phyloP scores from a whole-genome alignment of 2,888 invertebrate genomes.

The Tinea semifulvella region DNA sequence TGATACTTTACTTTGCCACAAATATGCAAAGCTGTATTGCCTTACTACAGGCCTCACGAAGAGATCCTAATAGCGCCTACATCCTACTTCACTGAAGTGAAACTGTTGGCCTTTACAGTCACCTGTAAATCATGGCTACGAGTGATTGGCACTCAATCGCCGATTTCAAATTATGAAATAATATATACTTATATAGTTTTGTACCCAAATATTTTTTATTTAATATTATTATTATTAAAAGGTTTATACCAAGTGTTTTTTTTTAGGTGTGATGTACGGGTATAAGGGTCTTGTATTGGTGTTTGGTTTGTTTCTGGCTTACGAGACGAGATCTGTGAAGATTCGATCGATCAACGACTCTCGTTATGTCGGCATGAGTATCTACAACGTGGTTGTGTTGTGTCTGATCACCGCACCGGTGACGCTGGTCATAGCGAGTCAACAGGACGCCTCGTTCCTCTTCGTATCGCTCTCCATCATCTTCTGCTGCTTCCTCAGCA shows the following conservation, averaged over 20 bases:
- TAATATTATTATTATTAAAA: not conserved
- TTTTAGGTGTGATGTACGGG: slow-evolving; percentile 89
- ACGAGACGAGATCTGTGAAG: slow-evolving; percentile 97
- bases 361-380: slow-evolving; percentile 98
- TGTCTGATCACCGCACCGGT: slow-evolving; percentile 98
- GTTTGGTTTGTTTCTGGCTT: slow-evolving; percentile 97
- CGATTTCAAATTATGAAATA: too few species aligned
- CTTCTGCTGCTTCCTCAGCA: slow-evolving; percentile 97
- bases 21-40: too few species aligned
- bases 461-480: slow-evolving; percentile 96
- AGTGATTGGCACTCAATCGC: too few species aligned
- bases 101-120: too few species aligned
- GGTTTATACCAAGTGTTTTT: too few species aligned
- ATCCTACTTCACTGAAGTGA: too few species aligned
- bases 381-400: slow-evolving; percentile 98
- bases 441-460: slow-evolving; percentile 97
- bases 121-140: too few species aligned
- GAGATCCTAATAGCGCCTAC: too few species aligned
- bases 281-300: slow-evolving; percentile 97
- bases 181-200: too few species aligned
- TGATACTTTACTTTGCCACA: too few species aligned
- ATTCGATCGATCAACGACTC: slow-evolving; percentile 98
- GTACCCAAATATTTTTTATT: too few species aligned
- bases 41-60: too few species aligned
- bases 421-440: slow-evolving; percentile 95